These are phyloP conservation scores for Seira ritae DNA, from an alignment of 2,888 invertebrate genomes.

Conservation along the genomic window DNA sequence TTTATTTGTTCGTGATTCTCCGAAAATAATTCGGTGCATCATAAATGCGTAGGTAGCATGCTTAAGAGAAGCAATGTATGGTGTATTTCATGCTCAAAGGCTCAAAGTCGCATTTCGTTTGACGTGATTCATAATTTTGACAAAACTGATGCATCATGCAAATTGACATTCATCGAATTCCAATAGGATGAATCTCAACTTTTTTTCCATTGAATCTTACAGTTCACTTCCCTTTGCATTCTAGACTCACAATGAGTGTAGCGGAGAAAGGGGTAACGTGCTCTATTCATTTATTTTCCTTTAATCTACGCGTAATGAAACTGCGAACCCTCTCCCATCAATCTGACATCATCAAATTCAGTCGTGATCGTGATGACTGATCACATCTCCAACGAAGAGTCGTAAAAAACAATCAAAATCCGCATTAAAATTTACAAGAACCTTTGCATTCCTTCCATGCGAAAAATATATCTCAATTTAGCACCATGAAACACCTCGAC, in stretches of 20 bases:
- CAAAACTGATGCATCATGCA: slow-evolving; percentile 7
- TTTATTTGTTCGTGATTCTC: too few relatives aligned
- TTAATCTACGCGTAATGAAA: not conserved
- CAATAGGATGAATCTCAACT: slow-evolving; percentile 9
- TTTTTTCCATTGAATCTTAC: not conserved
- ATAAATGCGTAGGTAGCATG: too few relatives aligned
- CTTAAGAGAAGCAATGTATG: too few relatives aligned
- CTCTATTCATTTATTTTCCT: not conserved
- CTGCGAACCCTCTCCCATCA: not conserved
- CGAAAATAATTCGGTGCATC: too few relatives aligned
- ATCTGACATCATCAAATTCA: not conserved
- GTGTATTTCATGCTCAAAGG: not conserved
- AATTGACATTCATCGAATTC: slow-evolving; percentile 7
- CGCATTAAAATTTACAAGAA: too few relatives aligned
- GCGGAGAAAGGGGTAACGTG: not conserved
- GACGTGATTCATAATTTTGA: slow-evolving; percentile 11
- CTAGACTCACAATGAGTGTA: not conserved
- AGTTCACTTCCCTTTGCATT: too few relatives aligned
- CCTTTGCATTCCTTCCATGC: too few relatives aligned
- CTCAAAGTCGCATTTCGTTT: not conserved
- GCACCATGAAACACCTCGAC: too few relatives aligned
- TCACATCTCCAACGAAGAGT: too few relatives aligned
- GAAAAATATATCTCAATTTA: too few relatives aligned
- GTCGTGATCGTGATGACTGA: not conserved
- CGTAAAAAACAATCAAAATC: too few relatives aligned